Conservation (phyloP, 2,797 vertebrate species). For the Sebastes iracundus region DNA sequence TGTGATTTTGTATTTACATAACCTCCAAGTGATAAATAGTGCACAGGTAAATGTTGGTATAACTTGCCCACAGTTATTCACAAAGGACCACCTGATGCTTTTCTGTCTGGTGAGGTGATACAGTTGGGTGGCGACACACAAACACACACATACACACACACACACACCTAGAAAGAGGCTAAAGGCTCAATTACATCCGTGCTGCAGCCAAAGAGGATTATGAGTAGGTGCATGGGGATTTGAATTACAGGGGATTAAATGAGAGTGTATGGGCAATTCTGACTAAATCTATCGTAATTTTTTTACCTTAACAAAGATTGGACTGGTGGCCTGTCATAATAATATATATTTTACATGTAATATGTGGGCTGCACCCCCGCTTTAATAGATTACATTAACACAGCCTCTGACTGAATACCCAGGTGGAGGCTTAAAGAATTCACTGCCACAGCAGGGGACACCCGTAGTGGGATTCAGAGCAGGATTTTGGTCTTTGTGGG, state of each 20-base stretch:
- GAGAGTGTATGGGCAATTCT: constrained; percentile 21
- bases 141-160: constrained; percentile 17
- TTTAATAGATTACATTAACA: background rate
- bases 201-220: constrained; percentile 43
- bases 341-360: constrained; percentile 1
- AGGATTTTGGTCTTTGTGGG: background rate
- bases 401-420: background rate
- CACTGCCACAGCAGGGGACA: background rate
- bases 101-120: background rate
- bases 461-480: background rate
- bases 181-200: constrained; percentile 32
- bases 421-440: constrained; percentile 4
- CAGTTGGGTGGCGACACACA: background rate
- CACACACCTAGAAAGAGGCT: constrained; percentile 3
- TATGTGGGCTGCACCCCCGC: background rate
- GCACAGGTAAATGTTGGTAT: background rate
- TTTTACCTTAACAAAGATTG: constrained; percentile 10
- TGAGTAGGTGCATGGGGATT: constrained; percentile 5
- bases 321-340: background rate
- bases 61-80: background rate
- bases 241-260: constrained; percentile 54
- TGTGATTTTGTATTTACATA: background rate
- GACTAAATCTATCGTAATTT: constrained; percentile 7
- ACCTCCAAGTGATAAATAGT: background rate
- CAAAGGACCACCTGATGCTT: background rate